These are phyloP conservation scores for Ennomos fuscantarius DNA, from an alignment of 2,888 invertebrate species.

Conservation along the genomic window DNA sequence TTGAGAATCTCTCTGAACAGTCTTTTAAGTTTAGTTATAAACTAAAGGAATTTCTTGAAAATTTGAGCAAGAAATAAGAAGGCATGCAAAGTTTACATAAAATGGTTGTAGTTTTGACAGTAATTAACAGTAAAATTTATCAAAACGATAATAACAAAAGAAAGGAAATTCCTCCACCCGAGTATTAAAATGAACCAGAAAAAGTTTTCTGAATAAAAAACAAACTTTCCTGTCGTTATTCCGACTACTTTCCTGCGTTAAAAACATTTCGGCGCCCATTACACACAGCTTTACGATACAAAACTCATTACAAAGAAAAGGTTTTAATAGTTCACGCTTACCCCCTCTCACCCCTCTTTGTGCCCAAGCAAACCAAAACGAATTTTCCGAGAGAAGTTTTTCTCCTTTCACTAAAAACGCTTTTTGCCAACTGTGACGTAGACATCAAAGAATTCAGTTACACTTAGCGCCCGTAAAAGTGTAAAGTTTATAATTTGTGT, in stretches of 20 bases:
- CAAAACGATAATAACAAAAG: constrained; percentile 9
- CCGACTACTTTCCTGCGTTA: constrained; percentile 21
- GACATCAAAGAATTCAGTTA: constrained; percentile 59
- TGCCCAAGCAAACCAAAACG: constrained; percentile 48
- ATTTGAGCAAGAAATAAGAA: too few species aligned
- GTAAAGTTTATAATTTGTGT: constrained; percentile 40
- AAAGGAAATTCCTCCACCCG: constrained; percentile 4
- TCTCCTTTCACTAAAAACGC: constrained; percentile 52
- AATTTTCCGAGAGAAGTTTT: constrained; percentile 55
- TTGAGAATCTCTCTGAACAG: too few species aligned
- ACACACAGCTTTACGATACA: constrained; percentile 43
- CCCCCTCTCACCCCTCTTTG: constrained; percentile 30
- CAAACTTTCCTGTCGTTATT: constrained; percentile 22
- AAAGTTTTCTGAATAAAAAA: constrained; percentile 23
- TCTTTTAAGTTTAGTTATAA: too few species aligned
- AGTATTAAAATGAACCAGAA: constrained; percentile 24
- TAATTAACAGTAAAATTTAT: constrained; percentile 15
- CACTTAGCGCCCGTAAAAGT: constrained; percentile 50
- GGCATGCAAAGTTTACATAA: too few species aligned
- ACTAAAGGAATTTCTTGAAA: too few species aligned
- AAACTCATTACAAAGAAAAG: constrained; percentile 42
- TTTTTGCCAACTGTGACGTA: constrained; percentile 55
- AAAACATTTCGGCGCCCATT: constrained; percentile 43
- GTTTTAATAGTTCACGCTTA: constrained; percentile 51
- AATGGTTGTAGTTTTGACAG: too few species aligned